Percentiles rank a stretch among this genome's conserved stretches.
phyloP scores from a whole-genome alignment of 2,113 vertebrate genomes.

The Erinaceus europaeus region DNA sequence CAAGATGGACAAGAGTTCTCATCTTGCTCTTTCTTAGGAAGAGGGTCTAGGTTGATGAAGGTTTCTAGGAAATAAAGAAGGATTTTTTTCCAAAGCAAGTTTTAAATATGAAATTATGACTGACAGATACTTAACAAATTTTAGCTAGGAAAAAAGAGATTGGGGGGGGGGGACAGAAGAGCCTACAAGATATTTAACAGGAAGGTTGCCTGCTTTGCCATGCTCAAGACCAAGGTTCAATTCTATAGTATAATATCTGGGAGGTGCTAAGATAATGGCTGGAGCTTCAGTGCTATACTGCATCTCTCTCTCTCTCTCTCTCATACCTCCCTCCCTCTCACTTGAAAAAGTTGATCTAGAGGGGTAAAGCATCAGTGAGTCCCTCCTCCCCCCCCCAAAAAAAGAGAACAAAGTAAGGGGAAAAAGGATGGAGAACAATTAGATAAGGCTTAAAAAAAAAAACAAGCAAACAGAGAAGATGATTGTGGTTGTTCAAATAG shows the following conservation, averaged over 20 bases:
- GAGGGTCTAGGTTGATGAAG: neutral
- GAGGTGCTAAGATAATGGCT: too few species aligned
- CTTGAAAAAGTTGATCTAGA: too few species aligned
- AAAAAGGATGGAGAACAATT: neutral
- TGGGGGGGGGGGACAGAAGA: too few species aligned
- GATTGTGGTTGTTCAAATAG: neutral
- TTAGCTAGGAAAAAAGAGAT: too few species aligned
- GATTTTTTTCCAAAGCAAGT: neutral
- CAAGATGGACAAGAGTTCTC: neutral
- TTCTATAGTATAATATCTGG: too few species aligned
- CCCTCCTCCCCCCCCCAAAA: too few species aligned
- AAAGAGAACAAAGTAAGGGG: neutral
- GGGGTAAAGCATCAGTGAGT: too few species aligned
- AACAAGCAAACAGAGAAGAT: conserved; percentile 2
- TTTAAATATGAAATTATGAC: conserved; percentile 4
- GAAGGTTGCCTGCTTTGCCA: too few species aligned
- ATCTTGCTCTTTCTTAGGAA: neutral
- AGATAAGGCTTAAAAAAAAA: neutral
- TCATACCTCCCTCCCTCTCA: too few species aligned
- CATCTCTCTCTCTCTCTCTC: too few species aligned
- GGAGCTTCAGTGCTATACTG: too few species aligned
- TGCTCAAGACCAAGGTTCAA: too few species aligned
- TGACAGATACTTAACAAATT: neutral
- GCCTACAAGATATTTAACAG: neutral
- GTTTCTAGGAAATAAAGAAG: neutral